phyloP scores from a whole-genome alignment of 2,888 invertebrate genomes.

The Prostheceraeus crozeri region DNA sequence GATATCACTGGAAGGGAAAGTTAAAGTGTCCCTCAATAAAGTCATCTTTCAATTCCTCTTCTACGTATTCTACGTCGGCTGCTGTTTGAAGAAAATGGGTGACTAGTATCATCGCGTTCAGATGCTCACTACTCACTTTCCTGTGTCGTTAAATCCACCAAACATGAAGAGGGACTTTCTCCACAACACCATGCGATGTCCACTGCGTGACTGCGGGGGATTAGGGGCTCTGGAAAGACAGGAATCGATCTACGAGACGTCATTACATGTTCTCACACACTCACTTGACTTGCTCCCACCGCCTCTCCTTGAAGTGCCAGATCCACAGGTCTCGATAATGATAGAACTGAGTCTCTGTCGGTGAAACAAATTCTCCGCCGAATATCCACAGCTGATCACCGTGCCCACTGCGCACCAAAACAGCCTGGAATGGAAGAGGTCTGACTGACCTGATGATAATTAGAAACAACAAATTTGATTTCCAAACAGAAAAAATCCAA shows the following conservation, averaged over 20 bases:
- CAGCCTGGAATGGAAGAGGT: no score
- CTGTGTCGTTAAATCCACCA: slow-evolving; percentile 83
- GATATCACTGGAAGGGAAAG: no score
- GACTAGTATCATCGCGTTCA: no score
- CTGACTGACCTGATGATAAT: no score
- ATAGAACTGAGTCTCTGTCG: slow-evolving; percentile 79
- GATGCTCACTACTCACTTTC: slow-evolving; percentile 63
- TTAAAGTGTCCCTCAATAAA: no score
- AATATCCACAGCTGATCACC: slow-evolving; percentile 72
- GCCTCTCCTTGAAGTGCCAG: slow-evolving; percentile 9
- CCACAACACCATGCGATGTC: slow-evolving; percentile 73
- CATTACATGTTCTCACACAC: slow-evolving; percentile 3
- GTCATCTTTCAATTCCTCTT: no score
- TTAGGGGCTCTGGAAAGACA: slow-evolving; percentile 61
- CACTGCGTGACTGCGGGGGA: slow-evolving; percentile 75
- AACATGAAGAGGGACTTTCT: slow-evolving; percentile 75
- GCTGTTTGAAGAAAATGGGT: no score
- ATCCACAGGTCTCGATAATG: slow-evolving; percentile 82
- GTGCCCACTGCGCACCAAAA: slow-evolving; percentile 47
- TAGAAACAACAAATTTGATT: no score
- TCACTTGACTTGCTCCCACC: neutral
- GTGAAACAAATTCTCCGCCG: slow-evolving; percentile 85
- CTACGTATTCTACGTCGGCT: no score
- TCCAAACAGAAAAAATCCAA: no score
- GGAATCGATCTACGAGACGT: slow-evolving; percentile 1